Conservation (phyloP, 2,113 vertebrate genomes). For the Phalacrocorax pelagicus region DNA sequence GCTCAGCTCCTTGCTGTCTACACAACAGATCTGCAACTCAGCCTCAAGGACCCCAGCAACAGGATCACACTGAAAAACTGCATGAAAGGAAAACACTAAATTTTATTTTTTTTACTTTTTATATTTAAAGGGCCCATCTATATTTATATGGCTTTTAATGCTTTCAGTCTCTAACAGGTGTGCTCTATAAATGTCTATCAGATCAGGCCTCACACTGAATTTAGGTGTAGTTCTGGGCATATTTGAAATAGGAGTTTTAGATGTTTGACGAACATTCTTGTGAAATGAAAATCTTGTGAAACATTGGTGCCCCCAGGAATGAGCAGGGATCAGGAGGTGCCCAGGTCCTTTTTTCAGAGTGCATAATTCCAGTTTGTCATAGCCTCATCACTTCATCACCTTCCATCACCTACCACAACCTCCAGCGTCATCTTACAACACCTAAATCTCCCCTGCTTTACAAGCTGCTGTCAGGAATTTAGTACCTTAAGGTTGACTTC, state of each 20-base stretch:
- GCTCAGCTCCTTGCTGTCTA: background rate
- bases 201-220: background rate
- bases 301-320: background rate
- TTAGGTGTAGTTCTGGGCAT: background rate
- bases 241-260: background rate
- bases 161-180: background rate
- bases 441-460: constrained; percentile 66
- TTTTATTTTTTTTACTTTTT: background rate
- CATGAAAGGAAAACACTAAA: background rate
- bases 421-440: constrained; percentile 18
- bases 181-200: background rate
- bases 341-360: background rate
- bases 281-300: background rate
- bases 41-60: background rate
- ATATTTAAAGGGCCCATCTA: background rate
- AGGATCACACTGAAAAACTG: background rate
- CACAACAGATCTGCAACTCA: background rate
- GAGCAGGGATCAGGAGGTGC: background rate
- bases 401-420: background rate
- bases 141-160: background rate
- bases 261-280: background rate
- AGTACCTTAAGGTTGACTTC: constrained; percentile 72
- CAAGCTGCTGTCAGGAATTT: constrained; percentile 73
- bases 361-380: background rate
- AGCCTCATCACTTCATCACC: background rate